Percentiles rank a stretch among this genome's conserved stretches.
Conservation (phyloP, 1,140 invertebrate genomes). For the Drosophila pallidifrons region DNA sequence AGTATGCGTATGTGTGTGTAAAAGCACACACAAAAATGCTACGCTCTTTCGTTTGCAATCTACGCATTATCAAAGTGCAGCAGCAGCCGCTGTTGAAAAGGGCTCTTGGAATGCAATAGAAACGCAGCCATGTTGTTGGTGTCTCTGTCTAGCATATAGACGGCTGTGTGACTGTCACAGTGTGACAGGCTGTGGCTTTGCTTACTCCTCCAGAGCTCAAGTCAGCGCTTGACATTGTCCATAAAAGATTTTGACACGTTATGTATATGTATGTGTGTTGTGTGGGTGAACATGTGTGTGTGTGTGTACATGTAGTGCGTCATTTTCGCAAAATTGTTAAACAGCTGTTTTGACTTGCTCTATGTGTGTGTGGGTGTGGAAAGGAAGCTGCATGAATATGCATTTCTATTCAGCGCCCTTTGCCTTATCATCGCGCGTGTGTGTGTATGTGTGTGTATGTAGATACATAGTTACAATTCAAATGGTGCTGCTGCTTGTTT, state of each 20-base stretch:
- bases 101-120: conserved; percentile 48
- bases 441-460: not conserved
- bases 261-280: not conserved
- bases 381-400: conserved; percentile 20
- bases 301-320: conserved; percentile 21
- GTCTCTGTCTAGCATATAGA: conserved; percentile 17
- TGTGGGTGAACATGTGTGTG: not conserved
- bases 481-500: conserved; percentile 16
- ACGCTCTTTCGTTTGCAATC: conserved; percentile 51
- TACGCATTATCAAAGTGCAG: conserved; percentile 76
- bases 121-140: conserved; percentile 22
- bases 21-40: conserved; percentile 26
- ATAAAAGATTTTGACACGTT: conserved; percentile 3
- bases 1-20: conserved; percentile 4
- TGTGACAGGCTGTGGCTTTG: conserved; percentile 2
- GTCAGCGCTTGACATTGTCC: conserved; percentile 9
- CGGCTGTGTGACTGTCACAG: too few relatives aligned
- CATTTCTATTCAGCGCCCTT: conserved; percentile 6
- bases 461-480: not conserved
- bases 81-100: conserved; percentile 44
- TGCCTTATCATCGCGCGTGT: conserved; percentile 2
- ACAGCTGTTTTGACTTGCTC: conserved; percentile 38
- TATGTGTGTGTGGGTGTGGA: not conserved
- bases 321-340: conserved; percentile 33
- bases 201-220: not conserved